Percentiles rank a stretch among this genome's conserved stretches.
phyloP scores from a whole-genome alignment of 1,140 invertebrate species.

The Pseudomyrmex pallidus region DNA sequence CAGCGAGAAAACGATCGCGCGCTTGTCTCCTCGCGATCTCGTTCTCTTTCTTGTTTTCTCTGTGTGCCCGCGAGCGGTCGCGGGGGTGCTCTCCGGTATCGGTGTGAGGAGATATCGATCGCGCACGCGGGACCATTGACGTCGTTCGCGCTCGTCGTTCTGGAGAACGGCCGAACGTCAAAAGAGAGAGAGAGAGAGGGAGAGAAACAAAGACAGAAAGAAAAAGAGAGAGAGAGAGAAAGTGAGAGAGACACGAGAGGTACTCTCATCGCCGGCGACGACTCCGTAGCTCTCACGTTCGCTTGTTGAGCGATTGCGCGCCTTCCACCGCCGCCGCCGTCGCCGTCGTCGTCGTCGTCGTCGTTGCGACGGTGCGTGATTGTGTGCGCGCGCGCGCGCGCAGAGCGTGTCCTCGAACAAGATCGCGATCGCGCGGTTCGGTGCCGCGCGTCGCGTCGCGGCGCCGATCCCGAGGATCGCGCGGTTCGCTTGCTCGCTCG shows the following conservation, averaged over 20 bases:
- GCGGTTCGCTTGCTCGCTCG: conserved; percentile 36
- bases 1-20: conserved; percentile 56
- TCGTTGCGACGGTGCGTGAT: no score
- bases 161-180: conserved; percentile 64
- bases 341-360: background rate
- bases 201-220: background rate
- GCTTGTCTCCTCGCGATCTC: conserved; percentile 45
- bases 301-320: background rate
- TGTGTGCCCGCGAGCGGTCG: conserved; percentile 3
- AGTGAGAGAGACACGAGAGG: conserved; percentile 4
- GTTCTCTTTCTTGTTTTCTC: background rate
- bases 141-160: conserved; percentile 52
- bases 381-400: background rate
- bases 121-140: conserved; percentile 72
- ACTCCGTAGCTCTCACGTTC: background rate
- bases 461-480: conserved; percentile 53
- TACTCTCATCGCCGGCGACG: conserved; percentile 4
- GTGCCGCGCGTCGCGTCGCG: conserved; percentile 40
- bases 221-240: conserved; percentile 19
- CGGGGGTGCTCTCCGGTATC: conserved; percentile 58
- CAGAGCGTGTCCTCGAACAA: conserved; percentile 35
- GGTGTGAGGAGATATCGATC: conserved; percentile 71
- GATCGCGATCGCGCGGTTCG: conserved; percentile 43
- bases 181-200: conserved; percentile 12
- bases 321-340: background rate